phyloP scores from a whole-genome alignment of 2,888 invertebrate genomes.

The Tiliacea aurago region DNA sequence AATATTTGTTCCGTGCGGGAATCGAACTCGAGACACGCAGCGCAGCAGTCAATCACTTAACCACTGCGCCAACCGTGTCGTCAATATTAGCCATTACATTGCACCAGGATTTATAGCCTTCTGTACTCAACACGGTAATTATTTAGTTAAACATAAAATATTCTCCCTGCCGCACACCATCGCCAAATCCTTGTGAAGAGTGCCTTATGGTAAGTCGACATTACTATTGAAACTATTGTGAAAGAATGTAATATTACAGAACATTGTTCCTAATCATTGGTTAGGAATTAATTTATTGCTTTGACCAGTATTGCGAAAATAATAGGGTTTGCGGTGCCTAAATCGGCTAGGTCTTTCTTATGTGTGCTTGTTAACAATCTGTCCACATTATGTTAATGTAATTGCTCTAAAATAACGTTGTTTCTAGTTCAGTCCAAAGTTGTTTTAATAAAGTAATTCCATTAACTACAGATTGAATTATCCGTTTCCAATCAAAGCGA shows the following conservation, averaged over 20 bases:
- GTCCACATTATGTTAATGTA: constrained; percentile 1
- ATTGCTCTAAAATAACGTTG: constrained; percentile 2
- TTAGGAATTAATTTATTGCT: constrained; percentile 35
- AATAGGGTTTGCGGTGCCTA: not conserved
- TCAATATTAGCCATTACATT: constrained; percentile 61
- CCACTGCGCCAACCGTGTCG: no score
- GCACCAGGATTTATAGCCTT: constrained; percentile 52
- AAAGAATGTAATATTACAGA: constrained; percentile 43
- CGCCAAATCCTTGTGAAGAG: constrained; percentile 34
- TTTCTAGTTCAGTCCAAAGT: constrained; percentile 1
- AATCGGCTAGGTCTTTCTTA: not conserved
- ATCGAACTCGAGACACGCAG: no score
- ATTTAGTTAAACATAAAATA: constrained; percentile 47
- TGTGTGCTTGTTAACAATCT: constrained; percentile 2
- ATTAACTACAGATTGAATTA: constrained; percentile 11
- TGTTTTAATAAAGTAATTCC: no score
- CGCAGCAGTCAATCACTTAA: no score
- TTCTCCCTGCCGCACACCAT: constrained; percentile 27
- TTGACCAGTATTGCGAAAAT: constrained; percentile 6
- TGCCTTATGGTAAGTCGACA: constrained; percentile 14
- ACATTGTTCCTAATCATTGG: constrained; percentile 37
- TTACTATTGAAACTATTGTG: constrained; percentile 41
- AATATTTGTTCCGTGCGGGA: no score
- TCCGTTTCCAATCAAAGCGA: constrained; percentile 15
- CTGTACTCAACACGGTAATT: constrained; percentile 53